Base-by-base conservation (phyloP, 1,140 invertebrate genomes). In the Drosophila hydei region DNA sequence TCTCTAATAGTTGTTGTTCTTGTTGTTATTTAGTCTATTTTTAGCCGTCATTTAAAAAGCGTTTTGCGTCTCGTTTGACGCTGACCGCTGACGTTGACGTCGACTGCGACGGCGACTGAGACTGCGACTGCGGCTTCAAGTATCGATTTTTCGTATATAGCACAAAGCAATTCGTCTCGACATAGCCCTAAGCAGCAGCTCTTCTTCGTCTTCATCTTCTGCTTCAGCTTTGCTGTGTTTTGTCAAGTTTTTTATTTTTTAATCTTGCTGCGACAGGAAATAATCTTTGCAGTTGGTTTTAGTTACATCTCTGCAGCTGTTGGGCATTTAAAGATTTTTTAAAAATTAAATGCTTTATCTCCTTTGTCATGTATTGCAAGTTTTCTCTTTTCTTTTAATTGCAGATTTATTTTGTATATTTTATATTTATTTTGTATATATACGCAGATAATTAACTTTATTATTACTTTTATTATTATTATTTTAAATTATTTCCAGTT, bases 111-210 rank as follows among this genome's bases (percentile, higher is more conserved):
- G 16, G 18, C 16, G 18, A 27, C 42, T 0, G 38, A 23, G 23
- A 30, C 19, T 14, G 58, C 54, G 62, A 25, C 54, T 64, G 73
- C 43, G 74, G 45, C 48, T 75, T 60, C 40, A 55, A 42, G 40
- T 79, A 77, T 85, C 77, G 79, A 85, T 84, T 85, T 84, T 87
- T 64, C 72, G 58, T 69, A 48, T 58, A 42, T 65, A 38, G 64
- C 33, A 33, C 60, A 63, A 14, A 48, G 55, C 50, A 16, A 59
- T 42, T 30, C 51, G 23, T 23, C 21, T 40, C 25, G 63, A 50
- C 23, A 51, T 48, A 19, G 50, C 40, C 40, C 40, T 38, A 23
- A 45, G 48, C 65, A 63, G 65, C 50, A 36, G 50, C 48, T 36
- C 4, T 36, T 36, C 12, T 14, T 38, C 36, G 4, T 42, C 38